Base-by-base conservation (phyloP, 2,797 vertebrate species). In the Tapirus indicus region DNA sequence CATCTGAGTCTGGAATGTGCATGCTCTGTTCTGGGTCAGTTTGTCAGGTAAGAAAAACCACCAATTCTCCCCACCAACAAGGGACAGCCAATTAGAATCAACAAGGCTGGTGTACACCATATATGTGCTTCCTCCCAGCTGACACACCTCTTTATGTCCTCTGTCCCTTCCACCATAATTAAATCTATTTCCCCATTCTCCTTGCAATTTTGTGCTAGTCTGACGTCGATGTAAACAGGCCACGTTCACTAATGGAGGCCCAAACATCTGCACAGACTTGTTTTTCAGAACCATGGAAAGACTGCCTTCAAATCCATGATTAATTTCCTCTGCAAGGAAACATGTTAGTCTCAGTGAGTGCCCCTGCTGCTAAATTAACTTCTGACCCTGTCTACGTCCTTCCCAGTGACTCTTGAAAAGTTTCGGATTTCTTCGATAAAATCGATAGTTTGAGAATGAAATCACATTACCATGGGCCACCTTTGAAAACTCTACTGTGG, bases 321-420 rank as follows among this genome's bases (percentile, higher is more conserved):
- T 98, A 97, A 98, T 97, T 86, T 98, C 85, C 97, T 87, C 60
- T 91, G 92, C 60, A 87, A 97, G 71, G 58, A 97, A 97, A 96
- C 25, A 91, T 44, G 91, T 72, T 92, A 44, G 64, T 95, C 92
- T 97, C 69, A 79, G 35, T 91, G 78, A 98, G 35, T 69, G 84
- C 49, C 35, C 25, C 75, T 87, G 72, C 29, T 91, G 91, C 29
- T 96, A 95, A 97, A 97, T 98, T 97, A 98, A 95, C 94, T 98
- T 98, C 85, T 97, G 68, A 97, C 89, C 91, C 93, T 94, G 97
- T 96, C 77, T 68, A 13, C 47, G 72, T 95, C 56, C 71, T 97
- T 97, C 35, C 62, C 52, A 62, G 93, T 86, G 97, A 95, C 95
- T 97, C 87, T 94, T 93, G 41, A 56, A 94, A 95, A 93, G 92